A percentile compares a stretch with the other conserved stretches of the same genome.
These are phyloP conservation scores for Eudasyphora cyanicolor DNA, from an alignment of 2,888 invertebrate species.

Conservation along the genomic window DNA sequence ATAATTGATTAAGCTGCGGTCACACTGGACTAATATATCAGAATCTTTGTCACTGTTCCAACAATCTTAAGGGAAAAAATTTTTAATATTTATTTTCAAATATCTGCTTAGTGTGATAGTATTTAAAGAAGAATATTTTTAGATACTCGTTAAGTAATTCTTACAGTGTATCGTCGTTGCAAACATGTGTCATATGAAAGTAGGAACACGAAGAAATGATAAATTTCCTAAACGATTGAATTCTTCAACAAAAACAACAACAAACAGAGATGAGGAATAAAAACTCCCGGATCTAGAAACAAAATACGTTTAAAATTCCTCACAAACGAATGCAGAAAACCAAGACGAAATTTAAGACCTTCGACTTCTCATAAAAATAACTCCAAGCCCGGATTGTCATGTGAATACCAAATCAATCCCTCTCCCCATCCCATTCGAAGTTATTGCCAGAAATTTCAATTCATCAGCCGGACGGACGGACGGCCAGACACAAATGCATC, in stretches of 20 bases:
- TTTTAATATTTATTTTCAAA: too few relatives aligned
- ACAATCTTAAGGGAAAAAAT: too few relatives aligned
- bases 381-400: constrained; percentile 53
- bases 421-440: constrained; percentile 23
- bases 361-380: constrained; percentile 59
- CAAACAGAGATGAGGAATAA: constrained; percentile 2
- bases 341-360: constrained; percentile 33
- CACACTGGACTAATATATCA: too few relatives aligned
- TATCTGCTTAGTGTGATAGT: too few relatives aligned
- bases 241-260: constrained; percentile 10
- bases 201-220: constrained; percentile 46
- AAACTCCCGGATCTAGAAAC: constrained; percentile 57
- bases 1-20: too few relatives aligned
- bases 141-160: too few relatives aligned
- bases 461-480: constrained; percentile 5
- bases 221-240: constrained; percentile 36
- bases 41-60: too few relatives aligned
- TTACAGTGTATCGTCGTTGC: background rate
- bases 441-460: constrained; percentile 45
- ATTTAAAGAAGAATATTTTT: too few relatives aligned
- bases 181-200: constrained; percentile 52
- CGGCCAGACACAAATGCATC: constrained; percentile 40
- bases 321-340: constrained; percentile 29
- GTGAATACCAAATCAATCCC: constrained; percentile 50
- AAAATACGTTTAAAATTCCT: constrained; percentile 32